A percentile compares a stretch with the other conserved stretches of the same genome.
Conservation (phyloP, 2,888 invertebrate species). For the Lepas anatifera region DNA sequence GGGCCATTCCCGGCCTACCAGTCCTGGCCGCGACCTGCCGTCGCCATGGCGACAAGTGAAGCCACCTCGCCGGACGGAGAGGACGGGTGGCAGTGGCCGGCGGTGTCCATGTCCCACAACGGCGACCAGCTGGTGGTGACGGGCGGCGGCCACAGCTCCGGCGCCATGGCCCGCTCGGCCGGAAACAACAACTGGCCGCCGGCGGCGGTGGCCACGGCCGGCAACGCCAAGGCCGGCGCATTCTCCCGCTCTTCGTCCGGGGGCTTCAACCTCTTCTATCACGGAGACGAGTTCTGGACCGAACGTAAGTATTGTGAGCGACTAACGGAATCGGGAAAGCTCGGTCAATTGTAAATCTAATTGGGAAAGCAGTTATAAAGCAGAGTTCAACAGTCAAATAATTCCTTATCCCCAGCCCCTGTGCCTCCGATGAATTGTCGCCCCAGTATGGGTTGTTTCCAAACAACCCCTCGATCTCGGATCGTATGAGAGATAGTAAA, state of each 20-base stretch:
- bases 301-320: conserved; percentile 6
- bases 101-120: neutral
- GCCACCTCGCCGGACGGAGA: neutral
- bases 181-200: conserved; percentile 13
- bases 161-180: conserved; percentile 10
- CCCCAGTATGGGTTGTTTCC: no score
- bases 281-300: neutral
- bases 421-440: no score
- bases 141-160: neutral
- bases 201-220: neutral
- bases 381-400: no score
- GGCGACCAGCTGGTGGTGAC: neutral
- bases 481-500: no score
- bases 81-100: conserved; percentile 3
- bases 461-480: no score
- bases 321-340: no score
- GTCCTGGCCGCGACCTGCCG: neutral
- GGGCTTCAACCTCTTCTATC: neutral
- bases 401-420: no score
- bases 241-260: neutral
- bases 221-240: no score
- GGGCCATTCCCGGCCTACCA: neutral
- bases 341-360: no score
- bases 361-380: no score
- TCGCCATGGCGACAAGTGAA: neutral